phyloP scores from a whole-genome alignment of 2,113 vertebrate genomes.

The Anthoscopus minutus region DNA sequence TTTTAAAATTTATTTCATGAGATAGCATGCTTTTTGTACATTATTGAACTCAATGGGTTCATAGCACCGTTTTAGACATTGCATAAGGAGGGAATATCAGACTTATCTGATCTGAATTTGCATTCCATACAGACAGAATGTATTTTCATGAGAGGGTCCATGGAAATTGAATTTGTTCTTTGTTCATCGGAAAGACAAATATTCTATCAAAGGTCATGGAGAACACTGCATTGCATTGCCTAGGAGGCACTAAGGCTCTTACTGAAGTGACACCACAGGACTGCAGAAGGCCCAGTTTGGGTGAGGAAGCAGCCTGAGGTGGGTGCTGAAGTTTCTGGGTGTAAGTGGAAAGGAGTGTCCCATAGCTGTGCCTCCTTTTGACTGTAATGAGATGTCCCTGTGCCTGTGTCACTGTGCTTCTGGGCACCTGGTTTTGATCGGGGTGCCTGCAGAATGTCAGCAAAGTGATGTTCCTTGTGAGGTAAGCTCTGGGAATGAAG shows the following conservation, averaged over 20 bases:
- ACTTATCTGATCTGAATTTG: background rate
- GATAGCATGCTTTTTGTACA: background rate
- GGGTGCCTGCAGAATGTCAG: background rate
- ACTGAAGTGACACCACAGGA: background rate
- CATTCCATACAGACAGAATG: background rate
- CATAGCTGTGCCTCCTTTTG: accelerated
- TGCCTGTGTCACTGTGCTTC: background rate
- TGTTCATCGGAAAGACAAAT: background rate
- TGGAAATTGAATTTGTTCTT: background rate
- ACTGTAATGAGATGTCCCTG: background rate
- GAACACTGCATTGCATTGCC: background rate
- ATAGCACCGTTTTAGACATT: background rate
- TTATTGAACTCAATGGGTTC: background rate
- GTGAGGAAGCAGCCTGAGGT: background rate
- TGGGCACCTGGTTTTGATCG: background rate
- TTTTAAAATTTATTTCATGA: background rate
- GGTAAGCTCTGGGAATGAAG: background rate
- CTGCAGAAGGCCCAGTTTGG: background rate
- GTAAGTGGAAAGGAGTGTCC: background rate
- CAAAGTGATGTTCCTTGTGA: background rate
- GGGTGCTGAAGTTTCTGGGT: background rate
- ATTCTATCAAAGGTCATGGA: background rate
- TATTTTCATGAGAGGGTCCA: background rate
- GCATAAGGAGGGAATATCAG: background rate
- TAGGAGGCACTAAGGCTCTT: background rate